These are phyloP conservation scores for Pseudomugil tenellus DNA, from an alignment of 2,797 vertebrate species.

Conservation along the genomic window DNA sequence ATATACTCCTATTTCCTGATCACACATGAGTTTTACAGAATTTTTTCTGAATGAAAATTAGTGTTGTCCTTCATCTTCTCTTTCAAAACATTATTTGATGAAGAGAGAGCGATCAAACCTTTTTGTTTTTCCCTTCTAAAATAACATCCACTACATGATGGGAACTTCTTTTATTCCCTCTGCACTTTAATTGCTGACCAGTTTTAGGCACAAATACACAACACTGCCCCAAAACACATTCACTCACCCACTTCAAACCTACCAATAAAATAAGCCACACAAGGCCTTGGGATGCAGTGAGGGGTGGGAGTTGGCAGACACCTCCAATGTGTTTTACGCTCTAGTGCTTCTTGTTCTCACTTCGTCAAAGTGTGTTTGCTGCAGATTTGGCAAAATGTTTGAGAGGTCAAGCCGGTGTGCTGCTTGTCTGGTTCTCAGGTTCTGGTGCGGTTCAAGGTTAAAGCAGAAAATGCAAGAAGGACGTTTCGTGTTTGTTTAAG, in stretches of 20 bases:
- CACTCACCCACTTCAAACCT: conserved; percentile 43
- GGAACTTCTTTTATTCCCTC: conserved; percentile 3
- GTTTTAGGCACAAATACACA: conserved; percentile 17
- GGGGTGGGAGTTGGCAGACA: conserved; percentile 71
- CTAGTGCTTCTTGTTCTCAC: conserved; percentile 77
- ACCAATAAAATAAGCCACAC: conserved; percentile 57
- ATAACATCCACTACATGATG: conserved; percentile 1
- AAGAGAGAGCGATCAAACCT: conserved; percentile 8
- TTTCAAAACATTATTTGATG: conserved; percentile 1
- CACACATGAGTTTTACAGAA: neutral
- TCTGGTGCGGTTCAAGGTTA: conserved; percentile 73
- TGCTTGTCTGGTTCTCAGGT: conserved; percentile 55
- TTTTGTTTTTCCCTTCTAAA: neutral
- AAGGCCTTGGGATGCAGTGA: conserved; percentile 52
- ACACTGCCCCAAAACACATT: conserved; percentile 36
- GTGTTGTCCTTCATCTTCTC: neutral
- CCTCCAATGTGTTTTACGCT: conserved; percentile 79
- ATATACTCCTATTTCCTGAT: neutral
- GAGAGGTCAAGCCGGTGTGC: conserved; percentile 66
- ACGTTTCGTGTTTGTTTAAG: conserved; percentile 54
- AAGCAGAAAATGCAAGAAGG: conserved; percentile 37
- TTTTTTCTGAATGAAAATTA: neutral
- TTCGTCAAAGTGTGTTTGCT: conserved; percentile 76
- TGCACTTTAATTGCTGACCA: conserved; percentile 5
- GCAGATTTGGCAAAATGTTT: conserved; percentile 68